These are phyloP conservation scores for Halichondria panicea DNA, from an alignment of 37 sponge, comb jelly and placozoan species.

Conservation along the genomic window DNA sequence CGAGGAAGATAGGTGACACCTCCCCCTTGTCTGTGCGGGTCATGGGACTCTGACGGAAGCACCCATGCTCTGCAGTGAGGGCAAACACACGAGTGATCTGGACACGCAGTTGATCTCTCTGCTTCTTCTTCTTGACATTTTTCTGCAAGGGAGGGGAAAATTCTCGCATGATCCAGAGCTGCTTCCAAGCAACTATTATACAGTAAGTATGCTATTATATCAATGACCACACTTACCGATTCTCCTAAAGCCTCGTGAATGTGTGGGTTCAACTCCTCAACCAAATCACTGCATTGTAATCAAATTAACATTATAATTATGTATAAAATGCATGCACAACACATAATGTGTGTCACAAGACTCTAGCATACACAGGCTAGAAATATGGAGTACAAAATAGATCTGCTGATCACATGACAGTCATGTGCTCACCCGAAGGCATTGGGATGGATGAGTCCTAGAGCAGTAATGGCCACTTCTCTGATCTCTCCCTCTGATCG, in stretches of 20 bases:
- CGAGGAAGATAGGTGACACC: conserved; percentile 53
- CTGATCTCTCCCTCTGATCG: conserved; percentile 59
- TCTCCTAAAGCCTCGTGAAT: conserved; percentile 76
- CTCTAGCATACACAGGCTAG: background rate
- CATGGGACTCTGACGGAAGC: conserved; percentile 64
- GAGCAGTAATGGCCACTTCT: conserved; percentile 82
- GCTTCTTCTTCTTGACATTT: conserved; percentile 29
- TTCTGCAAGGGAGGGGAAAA: background rate
- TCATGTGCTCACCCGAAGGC: conserved; percentile 67
- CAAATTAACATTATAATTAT: background rate
- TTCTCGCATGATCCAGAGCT: background rate
- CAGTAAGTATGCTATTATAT: too few species aligned
- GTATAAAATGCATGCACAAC: background rate
- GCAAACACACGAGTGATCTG: conserved; percentile 78
- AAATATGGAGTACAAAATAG: background rate
- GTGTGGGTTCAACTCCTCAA: conserved; percentile 69
- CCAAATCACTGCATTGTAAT: conserved; percentile 54
- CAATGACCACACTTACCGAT: conserved; percentile 55
- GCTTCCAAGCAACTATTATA: background rate
- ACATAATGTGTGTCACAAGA: too few species aligned
- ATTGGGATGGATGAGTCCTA: conserved; percentile 74
- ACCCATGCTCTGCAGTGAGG: conserved; percentile 78
- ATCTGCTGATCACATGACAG: background rate
- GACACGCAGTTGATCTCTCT: conserved; percentile 64
- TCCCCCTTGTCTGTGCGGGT: conserved; percentile 61